Evolutionary conservation across 1,140 invertebrate genomes (phyloP).

Genomic region (Monochamus saltuarius): DNA sequence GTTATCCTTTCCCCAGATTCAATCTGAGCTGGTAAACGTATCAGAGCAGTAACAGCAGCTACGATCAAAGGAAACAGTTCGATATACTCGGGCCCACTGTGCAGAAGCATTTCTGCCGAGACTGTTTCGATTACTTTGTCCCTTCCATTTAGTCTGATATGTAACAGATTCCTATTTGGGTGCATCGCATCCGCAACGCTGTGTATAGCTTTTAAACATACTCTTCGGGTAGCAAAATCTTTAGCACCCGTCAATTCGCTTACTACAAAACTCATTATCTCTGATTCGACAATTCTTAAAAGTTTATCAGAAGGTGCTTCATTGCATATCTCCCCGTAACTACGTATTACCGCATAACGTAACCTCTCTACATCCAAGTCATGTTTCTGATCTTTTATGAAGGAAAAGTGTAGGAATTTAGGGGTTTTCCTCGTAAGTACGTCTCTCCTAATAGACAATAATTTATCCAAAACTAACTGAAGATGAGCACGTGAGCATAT

Average conservation of each 20-base stretch:
- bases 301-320: slow-evolving; percentile 58
- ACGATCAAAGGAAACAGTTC: slow-evolving; percentile 59
- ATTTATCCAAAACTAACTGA: slow-evolving; percentile 68
- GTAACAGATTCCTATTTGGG: slow-evolving; percentile 48
- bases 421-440: slow-evolving; percentile 58
- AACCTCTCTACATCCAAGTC: slow-evolving; percentile 60
- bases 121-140: slow-evolving; percentile 39
- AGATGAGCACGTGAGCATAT: slow-evolving; percentile 76
- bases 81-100: slow-evolving; percentile 51
- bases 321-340: slow-evolving; percentile 62
- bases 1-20: slow-evolving; percentile 57
- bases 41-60: slow-evolving; percentile 57
- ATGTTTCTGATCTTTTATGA: slow-evolving; percentile 62
- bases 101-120: slow-evolving; percentile 43
- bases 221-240: slow-evolving; percentile 54
- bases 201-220: slow-evolving; percentile 53
- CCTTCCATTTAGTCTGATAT: slow-evolving; percentile 43
- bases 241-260: slow-evolving; percentile 53
- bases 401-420: slow-evolving; percentile 63
- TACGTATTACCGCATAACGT: slow-evolving; percentile 57
- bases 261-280: slow-evolving; percentile 55
- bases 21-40: slow-evolving; percentile 57
- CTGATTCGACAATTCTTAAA: slow-evolving; percentile 54
- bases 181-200: slow-evolving; percentile 53
- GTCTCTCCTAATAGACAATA: slow-evolving; percentile 60